phyloP scores from a whole-genome alignment of 2,113 vertebrate genomes.

The cattle (Bos taurus) region DNA sequence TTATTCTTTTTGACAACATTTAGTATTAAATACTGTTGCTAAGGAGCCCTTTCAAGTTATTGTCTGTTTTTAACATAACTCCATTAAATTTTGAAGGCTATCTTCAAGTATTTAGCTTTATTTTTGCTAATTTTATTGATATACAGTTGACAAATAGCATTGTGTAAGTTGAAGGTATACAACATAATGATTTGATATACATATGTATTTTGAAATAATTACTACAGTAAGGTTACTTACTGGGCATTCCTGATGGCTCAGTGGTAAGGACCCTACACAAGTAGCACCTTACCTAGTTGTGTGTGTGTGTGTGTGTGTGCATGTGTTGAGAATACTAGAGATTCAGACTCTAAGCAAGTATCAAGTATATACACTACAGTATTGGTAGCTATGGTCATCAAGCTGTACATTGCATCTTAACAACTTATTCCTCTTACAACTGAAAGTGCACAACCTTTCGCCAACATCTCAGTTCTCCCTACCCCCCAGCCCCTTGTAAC shows the following conservation, averaged over 20 bases:
- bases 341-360: neutral
- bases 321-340: neutral
- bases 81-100: neutral
- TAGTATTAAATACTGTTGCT: neutral
- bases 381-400: neutral
- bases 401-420: neutral
- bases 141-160: neutral
- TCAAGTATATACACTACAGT: neutral
- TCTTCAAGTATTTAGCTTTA: neutral
- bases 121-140: neutral
- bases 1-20: neutral
- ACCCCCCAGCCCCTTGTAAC: neutral
- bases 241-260: neutral
- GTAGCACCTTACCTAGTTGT: too few relatives aligned
- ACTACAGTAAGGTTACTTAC: neutral
- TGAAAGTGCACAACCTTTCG: neutral
- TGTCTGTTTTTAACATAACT: neutral
- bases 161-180: neutral
- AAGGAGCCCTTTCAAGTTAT: neutral
- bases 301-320: neutral
- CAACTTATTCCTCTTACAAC: neutral
- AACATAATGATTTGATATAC: neutral
- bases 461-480: neutral
- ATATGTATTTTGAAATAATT: neutral
- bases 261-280: neutral